Evolutionary conservation across 2,888 invertebrate species (phyloP).

Genomic region (Calliopum simillimum): DNA sequence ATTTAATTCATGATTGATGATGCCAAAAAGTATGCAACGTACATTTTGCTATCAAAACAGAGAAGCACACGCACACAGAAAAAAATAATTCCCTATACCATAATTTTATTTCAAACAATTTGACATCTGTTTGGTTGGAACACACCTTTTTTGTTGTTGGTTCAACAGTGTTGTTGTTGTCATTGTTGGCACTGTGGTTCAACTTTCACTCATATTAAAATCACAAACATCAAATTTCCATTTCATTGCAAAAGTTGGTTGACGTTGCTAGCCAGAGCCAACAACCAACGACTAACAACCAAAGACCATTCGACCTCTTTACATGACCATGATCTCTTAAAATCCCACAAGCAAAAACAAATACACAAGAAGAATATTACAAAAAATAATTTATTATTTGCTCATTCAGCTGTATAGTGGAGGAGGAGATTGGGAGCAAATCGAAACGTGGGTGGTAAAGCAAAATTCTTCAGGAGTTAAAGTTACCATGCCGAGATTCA

Average conservation of each 20-base stretch:
- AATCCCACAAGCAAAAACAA: background rate
- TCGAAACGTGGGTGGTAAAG: background rate
- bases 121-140: background rate
- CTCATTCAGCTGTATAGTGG: background rate
- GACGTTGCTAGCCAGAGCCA: background rate
- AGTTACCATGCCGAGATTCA: background rate
- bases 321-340: background rate
- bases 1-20: constrained; percentile 10
- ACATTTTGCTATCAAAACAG: background rate
- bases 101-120: constrained; percentile 20
- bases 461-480: no score
- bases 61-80: background rate
- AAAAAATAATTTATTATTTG: constrained; percentile 22
- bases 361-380: constrained; percentile 19
- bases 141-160: constrained; percentile 3
- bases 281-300: background rate
- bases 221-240: constrained; percentile 23
- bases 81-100: background rate
- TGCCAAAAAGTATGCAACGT: background rate
- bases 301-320: background rate
- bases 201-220: background rate
- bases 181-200: background rate
- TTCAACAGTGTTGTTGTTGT: background rate
- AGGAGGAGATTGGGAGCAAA: background rate
- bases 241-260: constrained; percentile 7